These are phyloP conservation scores for Calliopum simillimum DNA, from an alignment of 2,888 invertebrate genomes.

Conservation along the genomic window DNA sequence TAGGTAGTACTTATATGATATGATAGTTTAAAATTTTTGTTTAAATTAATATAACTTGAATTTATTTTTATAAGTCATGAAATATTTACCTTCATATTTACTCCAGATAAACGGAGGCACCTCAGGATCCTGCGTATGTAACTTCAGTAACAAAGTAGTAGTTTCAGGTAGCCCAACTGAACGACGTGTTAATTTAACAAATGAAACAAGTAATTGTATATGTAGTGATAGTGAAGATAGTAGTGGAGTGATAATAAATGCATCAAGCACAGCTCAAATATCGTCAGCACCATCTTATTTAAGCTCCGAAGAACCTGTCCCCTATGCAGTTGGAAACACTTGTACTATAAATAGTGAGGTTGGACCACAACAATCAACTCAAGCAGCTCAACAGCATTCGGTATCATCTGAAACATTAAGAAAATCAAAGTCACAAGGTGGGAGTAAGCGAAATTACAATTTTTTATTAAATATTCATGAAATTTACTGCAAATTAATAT, in stretches of 20 bases:
- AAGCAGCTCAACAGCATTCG: constrained; percentile 58
- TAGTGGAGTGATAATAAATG: constrained; percentile 42
- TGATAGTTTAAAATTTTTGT: constrained; percentile 12
- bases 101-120: constrained; percentile 60
- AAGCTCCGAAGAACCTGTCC: constrained; percentile 40
- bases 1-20: neutral
- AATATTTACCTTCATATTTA: constrained; percentile 56
- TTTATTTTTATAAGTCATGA: constrained; percentile 41
- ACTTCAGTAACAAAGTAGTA: constrained; percentile 49
- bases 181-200: constrained; percentile 41
- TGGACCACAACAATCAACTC: constrained; percentile 53
- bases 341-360: constrained; percentile 45
- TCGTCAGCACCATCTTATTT: constrained; percentile 44
- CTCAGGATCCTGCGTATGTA: constrained; percentile 40
- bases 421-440: constrained; percentile 95
- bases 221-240: constrained; percentile 44
- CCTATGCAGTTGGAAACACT: constrained; percentile 40
- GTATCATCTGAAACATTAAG: constrained; percentile 74
- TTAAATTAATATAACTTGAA: neutral
- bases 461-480: neutral
- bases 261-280: constrained; percentile 43
- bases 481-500: no score
- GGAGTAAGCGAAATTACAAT: constrained; percentile 69
- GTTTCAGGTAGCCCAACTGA: constrained; percentile 50
- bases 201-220: constrained; percentile 32